Evolutionary conservation across 2,797 vertebrate species (phyloP).

Genomic region (Periophthalmus magnuspinnatus): DNA sequence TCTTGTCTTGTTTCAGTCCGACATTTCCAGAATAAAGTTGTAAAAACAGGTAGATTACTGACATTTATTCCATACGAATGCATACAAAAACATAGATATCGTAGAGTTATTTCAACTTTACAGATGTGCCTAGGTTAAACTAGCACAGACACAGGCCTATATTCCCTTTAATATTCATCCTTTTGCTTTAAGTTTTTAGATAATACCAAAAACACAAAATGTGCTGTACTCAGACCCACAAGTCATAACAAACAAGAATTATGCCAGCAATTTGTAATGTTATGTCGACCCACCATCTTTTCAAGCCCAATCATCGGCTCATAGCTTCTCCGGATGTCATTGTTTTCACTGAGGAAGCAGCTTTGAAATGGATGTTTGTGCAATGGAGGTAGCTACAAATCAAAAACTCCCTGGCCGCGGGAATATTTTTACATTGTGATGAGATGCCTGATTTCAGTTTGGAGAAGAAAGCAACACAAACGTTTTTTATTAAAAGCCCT

Average conservation of each 20-base stretch:
- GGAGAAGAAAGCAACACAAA: too few relatives aligned
- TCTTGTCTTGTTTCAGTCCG: too few relatives aligned
- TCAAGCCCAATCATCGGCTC: not conserved
- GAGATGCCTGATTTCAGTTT: not conserved
- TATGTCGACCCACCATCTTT: not conserved
- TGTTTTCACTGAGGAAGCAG: conserved; percentile 1
- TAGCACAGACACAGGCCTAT: too few relatives aligned
- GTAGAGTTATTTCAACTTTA: too few relatives aligned
- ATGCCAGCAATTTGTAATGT: not conserved
- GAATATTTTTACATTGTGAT: not conserved
- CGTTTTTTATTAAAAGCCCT: too few relatives aligned
- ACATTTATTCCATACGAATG: too few relatives aligned
- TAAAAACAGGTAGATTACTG: too few relatives aligned
- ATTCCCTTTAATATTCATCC: too few relatives aligned
- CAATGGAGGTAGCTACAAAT: not conserved
- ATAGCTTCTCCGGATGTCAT: not conserved
- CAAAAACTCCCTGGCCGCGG: not conserved
- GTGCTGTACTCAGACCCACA: not conserved
- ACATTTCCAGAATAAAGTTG: too few relatives aligned
- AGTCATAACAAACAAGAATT: not conserved
- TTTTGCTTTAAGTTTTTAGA: not conserved
- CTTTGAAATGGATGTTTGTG: not conserved
- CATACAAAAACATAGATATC: too few relatives aligned
- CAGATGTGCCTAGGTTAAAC: too few relatives aligned
- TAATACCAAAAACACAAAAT: not conserved